Conservation (phyloP, 2,888 invertebrate species). For the Smittia sp. region DNA sequence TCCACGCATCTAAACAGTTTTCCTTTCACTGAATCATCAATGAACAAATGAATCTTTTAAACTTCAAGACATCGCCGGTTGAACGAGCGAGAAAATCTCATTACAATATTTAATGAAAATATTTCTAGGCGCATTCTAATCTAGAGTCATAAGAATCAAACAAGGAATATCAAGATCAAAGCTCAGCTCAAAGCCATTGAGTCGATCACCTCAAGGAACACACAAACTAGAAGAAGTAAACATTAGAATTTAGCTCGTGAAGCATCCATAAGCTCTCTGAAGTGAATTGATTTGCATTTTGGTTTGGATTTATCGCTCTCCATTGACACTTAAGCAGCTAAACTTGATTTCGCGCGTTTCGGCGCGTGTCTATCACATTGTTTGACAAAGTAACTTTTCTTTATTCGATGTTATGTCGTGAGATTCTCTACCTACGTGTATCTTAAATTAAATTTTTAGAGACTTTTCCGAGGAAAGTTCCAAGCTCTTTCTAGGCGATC, state of each 20-base stretch:
- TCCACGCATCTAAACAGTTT: neutral
- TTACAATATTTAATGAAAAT: too few species aligned
- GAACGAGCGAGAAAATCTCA: too few species aligned
- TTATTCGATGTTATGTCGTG: slow-evolving; percentile 23
- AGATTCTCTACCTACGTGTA: neutral
- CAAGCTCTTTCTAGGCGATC: neutral
- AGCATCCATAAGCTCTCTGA: too few species aligned
- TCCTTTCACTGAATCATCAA: neutral
- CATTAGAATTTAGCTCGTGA: neutral
- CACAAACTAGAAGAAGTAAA: neutral
- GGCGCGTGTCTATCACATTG: neutral
- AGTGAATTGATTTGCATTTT: too few species aligned
- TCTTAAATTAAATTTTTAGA: slow-evolving; percentile 5
- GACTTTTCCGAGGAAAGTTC: neutral
- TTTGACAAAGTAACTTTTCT: neutral
- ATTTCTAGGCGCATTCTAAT: too few species aligned
- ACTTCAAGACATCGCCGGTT: too few species aligned
- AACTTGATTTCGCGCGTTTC: neutral
- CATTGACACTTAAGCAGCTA: too few species aligned
- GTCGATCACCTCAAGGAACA: slow-evolving; percentile 15
- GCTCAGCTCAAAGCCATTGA: neutral
- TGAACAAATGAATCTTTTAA: neutral
- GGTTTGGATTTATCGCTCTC: too few species aligned
- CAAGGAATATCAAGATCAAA: neutral
- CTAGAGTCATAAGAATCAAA: too few species aligned